A percentile compares a stretch with the other conserved stretches of the same genome.
These are phyloP conservation scores for Meganola albula DNA, from an alignment of 2,888 invertebrate species.

Conservation along the genomic window DNA sequence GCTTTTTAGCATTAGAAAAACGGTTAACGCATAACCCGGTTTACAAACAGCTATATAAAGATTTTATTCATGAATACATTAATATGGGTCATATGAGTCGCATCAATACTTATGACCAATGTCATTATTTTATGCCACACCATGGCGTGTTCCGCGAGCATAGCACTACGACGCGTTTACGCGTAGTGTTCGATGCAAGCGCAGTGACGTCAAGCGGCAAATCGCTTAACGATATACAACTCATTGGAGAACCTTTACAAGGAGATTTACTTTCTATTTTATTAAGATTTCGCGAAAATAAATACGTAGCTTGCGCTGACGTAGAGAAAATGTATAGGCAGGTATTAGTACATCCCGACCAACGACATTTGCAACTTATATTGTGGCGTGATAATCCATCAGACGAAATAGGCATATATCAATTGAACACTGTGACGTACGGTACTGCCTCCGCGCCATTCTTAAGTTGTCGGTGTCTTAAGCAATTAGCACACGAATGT, in stretches of 20 bases:
- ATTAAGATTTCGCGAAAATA: slow-evolving; percentile 1
- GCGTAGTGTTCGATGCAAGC: neutral
- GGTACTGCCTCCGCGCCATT: neutral
- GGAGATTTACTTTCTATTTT: slow-evolving; percentile 4
- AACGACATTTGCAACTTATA: slow-evolving; percentile 1
- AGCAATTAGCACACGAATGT: neutral
- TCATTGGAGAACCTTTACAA: neutral
- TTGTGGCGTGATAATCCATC: neutral
- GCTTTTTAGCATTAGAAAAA: too few relatives aligned
- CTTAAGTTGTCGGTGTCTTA: neutral
- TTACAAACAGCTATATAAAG: neutral
- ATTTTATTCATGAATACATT: neutral
- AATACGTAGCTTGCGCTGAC: slow-evolving; percentile 3
- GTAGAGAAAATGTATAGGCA: slow-evolving; percentile 4
- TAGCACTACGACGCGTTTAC: slow-evolving; percentile 7
- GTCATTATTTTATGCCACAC: neutral
- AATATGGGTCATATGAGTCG: neutral
- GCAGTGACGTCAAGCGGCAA: neutral
- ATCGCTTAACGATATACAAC: slow-evolving; percentile 3
- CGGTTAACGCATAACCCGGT: too few relatives aligned
- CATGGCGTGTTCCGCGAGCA: neutral
- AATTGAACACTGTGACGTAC: neutral
- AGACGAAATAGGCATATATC: neutral
- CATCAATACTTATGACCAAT: neutral
- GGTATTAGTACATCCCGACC: neutral